A percentile compares a stretch with the other conserved stretches of the same genome.
Conservation (phyloP, 2,797 vertebrate genomes). For the Pseudomugil gertrudae region DNA sequence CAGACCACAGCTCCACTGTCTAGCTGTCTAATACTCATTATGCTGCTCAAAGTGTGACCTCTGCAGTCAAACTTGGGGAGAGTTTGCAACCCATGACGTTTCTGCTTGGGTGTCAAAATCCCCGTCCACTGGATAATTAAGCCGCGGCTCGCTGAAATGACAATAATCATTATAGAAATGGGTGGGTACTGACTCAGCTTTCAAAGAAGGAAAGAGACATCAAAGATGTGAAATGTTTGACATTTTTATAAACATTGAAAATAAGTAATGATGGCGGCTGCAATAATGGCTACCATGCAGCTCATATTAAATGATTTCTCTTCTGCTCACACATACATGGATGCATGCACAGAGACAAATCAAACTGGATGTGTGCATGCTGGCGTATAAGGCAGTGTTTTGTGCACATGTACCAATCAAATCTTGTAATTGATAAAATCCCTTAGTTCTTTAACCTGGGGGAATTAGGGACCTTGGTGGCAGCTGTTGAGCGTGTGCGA, state of each 20-base stretch:
- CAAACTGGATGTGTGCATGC: constrained; percentile 54
- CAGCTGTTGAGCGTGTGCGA: constrained; percentile 78
- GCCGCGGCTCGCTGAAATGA: constrained; percentile 37
- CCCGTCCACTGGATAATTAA: constrained; percentile 59
- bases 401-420: constrained; percentile 73
- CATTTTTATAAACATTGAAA: constrained; percentile 72
- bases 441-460: constrained; percentile 71
- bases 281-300: constrained; percentile 71
- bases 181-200: constrained; percentile 34
- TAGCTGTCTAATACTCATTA: constrained; percentile 72
- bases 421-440: constrained; percentile 74
- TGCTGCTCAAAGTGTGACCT: constrained; percentile 70
- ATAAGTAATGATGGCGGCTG: constrained; percentile 66
- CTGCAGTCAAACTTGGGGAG: constrained; percentile 71
- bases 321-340: constrained; percentile 9
- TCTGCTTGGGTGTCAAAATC: constrained; percentile 61
- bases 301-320: constrained; percentile 27
- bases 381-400: constrained; percentile 47
- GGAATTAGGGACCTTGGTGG: constrained; percentile 67
- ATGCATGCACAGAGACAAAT: constrained; percentile 21
- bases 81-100: constrained; percentile 68
- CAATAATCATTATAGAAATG: constrained; percentile 41
- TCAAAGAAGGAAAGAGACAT: constrained; percentile 56
- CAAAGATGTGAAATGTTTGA: constrained; percentile 74
- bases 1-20: constrained; percentile 67